Percentiles rank a stretch among this genome's conserved stretches.
These are phyloP conservation scores for Solenodon paradoxus DNA, from an alignment of 2,113 vertebrate species.

Conservation along the genomic window DNA sequence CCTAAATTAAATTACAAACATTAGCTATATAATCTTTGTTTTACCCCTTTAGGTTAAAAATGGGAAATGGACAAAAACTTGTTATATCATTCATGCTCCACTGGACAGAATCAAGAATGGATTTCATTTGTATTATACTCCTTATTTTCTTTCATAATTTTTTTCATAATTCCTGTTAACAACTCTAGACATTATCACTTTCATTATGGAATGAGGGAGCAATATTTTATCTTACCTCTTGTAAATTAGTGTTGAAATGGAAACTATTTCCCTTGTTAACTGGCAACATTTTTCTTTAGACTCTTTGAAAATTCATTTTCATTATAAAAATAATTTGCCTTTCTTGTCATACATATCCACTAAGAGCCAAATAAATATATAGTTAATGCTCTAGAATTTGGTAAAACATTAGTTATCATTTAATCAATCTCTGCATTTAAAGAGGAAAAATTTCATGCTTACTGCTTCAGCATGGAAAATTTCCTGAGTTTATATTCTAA, in stretches of 20 bases:
- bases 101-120: not conserved
- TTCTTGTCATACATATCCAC: not conserved
- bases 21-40: not conserved
- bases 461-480: conserved; percentile 31
- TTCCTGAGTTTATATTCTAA: conserved; percentile 26
- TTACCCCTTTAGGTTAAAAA: not conserved
- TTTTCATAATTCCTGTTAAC: conserved; percentile 31
- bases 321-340: conserved; percentile 46
- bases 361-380: conserved; percentile 15
- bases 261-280: conserved; percentile 45
- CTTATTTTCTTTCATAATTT: conserved; percentile 47
- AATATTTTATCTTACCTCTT: conserved; percentile 61
- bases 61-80: not conserved
- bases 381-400: not conserved
- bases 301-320: conserved; percentile 53
- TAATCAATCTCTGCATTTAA: not conserved
- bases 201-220: conserved; percentile 48
- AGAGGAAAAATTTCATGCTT: conserved; percentile 3
- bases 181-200: not conserved
- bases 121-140: conserved; percentile 11
- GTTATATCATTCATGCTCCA: not conserved
- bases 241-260: conserved; percentile 48
- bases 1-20: not conserved
- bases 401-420: conserved; percentile 28
- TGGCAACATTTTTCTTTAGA: conserved; percentile 48